A percentile compares a stretch with the other conserved stretches of the same genome.
phyloP scores from a whole-genome alignment of 2,888 invertebrate species.

The Lagria hirta region DNA sequence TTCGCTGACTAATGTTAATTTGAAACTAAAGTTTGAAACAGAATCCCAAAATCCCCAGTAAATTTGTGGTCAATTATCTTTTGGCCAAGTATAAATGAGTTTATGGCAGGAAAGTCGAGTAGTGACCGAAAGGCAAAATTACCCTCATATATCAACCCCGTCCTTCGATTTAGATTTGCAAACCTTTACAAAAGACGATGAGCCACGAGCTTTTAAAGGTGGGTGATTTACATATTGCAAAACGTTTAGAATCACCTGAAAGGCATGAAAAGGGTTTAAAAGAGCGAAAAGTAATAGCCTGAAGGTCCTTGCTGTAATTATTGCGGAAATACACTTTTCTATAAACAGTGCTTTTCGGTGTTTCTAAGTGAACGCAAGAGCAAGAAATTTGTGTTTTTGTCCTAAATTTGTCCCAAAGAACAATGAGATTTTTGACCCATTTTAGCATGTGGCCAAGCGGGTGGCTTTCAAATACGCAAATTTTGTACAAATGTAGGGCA shows the following conservation, averaged over 20 bases:
- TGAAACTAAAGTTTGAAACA: constrained; percentile 45
- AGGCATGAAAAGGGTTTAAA: constrained; percentile 12
- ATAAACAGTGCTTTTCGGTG: too few species aligned
- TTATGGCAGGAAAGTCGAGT: constrained; percentile 52
- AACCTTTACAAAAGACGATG: constrained; percentile 34
- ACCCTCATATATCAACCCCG: constrained; percentile 48
- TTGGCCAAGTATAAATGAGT: constrained; percentile 54
- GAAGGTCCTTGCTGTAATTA: too few species aligned
- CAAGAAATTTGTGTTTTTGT: too few species aligned
- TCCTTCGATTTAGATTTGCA: constrained; percentile 44
- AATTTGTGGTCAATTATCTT: constrained; percentile 56
- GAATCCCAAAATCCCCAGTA: constrained; percentile 52
- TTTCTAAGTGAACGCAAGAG: too few species aligned
- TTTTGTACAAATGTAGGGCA: constrained; percentile 12
- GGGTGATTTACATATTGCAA: constrained; percentile 30
- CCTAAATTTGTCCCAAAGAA: constrained; percentile 9
- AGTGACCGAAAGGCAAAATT: constrained; percentile 51
- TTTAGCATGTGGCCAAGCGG: constrained; percentile 34
- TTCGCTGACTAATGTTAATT: constrained; percentile 38
- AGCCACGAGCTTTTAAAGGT: constrained; percentile 19
- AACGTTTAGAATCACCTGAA: constrained; percentile 9
- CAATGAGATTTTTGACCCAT: constrained; percentile 34
- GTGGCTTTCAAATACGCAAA: constrained; percentile 20
- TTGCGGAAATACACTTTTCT: too few species aligned
- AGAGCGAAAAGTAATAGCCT: too few species aligned